Base-by-base conservation (phyloP, 2,888 invertebrate genomes). In the Electrophaes corylata region DNA sequence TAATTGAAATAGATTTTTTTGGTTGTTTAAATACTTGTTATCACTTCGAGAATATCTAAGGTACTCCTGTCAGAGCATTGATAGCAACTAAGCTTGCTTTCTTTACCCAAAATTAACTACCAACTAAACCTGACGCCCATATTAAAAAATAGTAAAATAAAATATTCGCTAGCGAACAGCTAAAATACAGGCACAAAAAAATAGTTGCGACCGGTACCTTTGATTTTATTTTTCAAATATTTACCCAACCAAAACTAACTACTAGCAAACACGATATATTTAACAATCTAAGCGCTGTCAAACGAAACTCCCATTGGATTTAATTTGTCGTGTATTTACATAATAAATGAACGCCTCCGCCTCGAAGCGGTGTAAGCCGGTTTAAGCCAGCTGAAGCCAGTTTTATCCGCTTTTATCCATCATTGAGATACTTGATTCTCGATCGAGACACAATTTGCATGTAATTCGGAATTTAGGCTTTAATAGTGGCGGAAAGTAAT, bases 311-410 rank as follows among this genome's bases (percentile, higher is more conserved):
- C 87, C 84, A 83, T 85, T 75, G 90, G 90, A 89, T 89, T 91
- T 91, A 91, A 90, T 90, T 91, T 89, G 90, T 91, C 88, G 84
- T 79, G 87, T 90, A 91, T 91, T 91, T 90, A 89, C 90, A 90
- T 91, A 90, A 90, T 91, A 89, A 90, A 91, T 90, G 89, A 90
- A 85, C 84, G 85, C 83, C 86, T 86, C 81, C 78, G 81, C 84
- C 82, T 84, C 84, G 85, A 76, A 83, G 83, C 80, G 72, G 73
- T 71, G 75, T 78, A 78, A 78, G 74, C 77, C 69, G 80, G 81
- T 78, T 85, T 82, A 83, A 66, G 57, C 64, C 62, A 53, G 60
- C 47, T 59, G 52, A 79, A 84, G 73, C 82, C 79, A 76, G 82
- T 79, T 86, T 83, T 82, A 84, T 82, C 83, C 79, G 82, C 81